These are phyloP conservation scores for Cephonodes hylas DNA, from an alignment of 2,888 invertebrate genomes.

Conservation along the genomic window DNA sequence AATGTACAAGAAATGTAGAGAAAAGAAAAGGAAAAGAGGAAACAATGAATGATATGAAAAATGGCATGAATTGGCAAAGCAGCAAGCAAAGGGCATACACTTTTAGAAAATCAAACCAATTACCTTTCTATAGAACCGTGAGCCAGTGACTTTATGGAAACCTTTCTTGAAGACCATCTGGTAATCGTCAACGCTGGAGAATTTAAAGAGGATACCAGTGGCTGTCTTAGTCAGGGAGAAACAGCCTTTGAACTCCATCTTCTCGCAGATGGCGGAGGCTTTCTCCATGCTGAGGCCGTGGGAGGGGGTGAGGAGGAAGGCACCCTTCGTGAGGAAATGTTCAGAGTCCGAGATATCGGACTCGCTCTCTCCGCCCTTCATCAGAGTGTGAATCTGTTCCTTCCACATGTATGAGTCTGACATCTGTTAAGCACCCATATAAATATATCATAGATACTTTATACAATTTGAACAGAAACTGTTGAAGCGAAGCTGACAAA, in stretches of 20 bases:
- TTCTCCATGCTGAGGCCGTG: constrained; percentile 93
- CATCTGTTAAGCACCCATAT: constrained; percentile 54
- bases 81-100: constrained; percentile 17
- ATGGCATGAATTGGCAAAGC: constrained; percentile 11
- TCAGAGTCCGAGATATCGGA: constrained; percentile 88
- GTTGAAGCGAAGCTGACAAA: background rate
- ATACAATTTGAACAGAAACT: background rate
- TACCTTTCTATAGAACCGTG: constrained; percentile 93
- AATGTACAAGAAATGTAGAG: constrained; percentile 9
- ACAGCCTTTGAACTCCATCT: constrained; percentile 92
- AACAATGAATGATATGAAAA: background rate
- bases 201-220: constrained; percentile 93
- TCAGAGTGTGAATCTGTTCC: constrained; percentile 79
- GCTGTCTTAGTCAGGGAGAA: constrained; percentile 94
- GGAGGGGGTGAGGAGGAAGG: constrained; percentile 91
- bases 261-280: constrained; percentile 92
- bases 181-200: constrained; percentile 92
- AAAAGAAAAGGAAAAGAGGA: background rate
- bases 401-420: constrained; percentile 79
- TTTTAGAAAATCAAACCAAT: constrained; percentile 33
- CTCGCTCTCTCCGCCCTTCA: constrained; percentile 88
- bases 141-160: constrained; percentile 92
- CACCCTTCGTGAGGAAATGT: constrained; percentile 90
- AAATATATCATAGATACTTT: background rate
- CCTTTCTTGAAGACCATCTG: constrained; percentile 93